Conservation (phyloP, 2,797 vertebrate genomes). For the Chrysocyon brachyurus region DNA sequence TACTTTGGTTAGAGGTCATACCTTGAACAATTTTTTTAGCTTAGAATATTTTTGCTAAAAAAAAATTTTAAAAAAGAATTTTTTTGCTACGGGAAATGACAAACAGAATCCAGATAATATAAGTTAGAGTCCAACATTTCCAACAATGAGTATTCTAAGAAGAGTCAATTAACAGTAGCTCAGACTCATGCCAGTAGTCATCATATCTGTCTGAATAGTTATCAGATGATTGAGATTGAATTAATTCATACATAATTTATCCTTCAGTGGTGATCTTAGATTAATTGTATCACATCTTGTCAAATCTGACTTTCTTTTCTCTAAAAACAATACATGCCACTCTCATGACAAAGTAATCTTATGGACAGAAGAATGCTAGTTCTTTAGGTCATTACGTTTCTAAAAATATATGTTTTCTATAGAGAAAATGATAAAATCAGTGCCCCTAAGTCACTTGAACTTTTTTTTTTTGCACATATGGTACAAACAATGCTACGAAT, state of each 20-base stretch:
- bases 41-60: slow-evolving; percentile 55
- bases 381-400: neutral
- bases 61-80: neutral
- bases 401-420: neutral
- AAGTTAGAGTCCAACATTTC: slow-evolving; percentile 58
- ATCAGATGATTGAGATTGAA: slow-evolving; percentile 52
- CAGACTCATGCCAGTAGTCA: neutral
- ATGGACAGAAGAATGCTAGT: neutral
- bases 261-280: slow-evolving; percentile 51
- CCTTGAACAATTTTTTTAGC: slow-evolving; percentile 29
- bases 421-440: slow-evolving; percentile 42
- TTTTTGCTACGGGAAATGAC: neutral
- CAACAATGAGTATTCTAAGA: slow-evolving; percentile 42
- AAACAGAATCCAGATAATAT: slow-evolving; percentile 26
- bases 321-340: slow-evolving; percentile 45
- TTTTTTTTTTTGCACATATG: neutral
- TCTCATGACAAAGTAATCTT: slow-evolving; percentile 1
- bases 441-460: neutral
- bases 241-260: slow-evolving; percentile 67
- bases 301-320: slow-evolving; percentile 56
- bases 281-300: slow-evolving; percentile 59
- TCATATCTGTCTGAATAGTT: slow-evolving; percentile 16
- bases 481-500: slow-evolving; percentile 16
- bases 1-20: slow-evolving; percentile 31
- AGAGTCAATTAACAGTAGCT: slow-evolving; percentile 11